Conservation (phyloP, 2,113 vertebrate genomes). For the Forbesichthys agassizii region DNA sequence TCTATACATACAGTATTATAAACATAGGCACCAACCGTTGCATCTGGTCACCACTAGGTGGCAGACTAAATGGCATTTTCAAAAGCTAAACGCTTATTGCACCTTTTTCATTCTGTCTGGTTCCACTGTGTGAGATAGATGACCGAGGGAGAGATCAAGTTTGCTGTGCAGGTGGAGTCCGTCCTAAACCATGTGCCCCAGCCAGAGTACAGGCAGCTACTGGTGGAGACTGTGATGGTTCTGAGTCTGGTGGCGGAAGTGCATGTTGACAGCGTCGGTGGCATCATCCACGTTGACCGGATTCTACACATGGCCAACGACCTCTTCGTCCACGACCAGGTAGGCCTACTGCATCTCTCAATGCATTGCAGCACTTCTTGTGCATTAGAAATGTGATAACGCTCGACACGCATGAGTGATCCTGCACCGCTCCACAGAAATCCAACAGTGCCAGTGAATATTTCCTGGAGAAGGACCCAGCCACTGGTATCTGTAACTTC, state of each 20-base stretch:
- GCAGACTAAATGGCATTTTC: too few species aligned
- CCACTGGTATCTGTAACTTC: constrained; percentile 91
- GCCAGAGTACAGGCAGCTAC: constrained; percentile 94
- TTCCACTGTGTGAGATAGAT: constrained; percentile 76
- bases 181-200: constrained; percentile 96
- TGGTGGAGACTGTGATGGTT: constrained; percentile 93
- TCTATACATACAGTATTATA: too few species aligned
- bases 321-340: constrained; percentile 92
- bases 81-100: too few species aligned
- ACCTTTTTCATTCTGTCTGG: not conserved
- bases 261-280: constrained; percentile 88
- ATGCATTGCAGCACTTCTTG: not conserved
- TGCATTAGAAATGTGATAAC: not conserved
- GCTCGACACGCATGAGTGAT: not conserved
- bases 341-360: constrained; percentile 46
- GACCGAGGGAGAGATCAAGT: constrained; percentile 96
- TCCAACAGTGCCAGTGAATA: constrained; percentile 82
- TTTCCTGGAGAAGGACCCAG: constrained; percentile 87
- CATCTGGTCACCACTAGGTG: too few species aligned
- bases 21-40: too few species aligned
- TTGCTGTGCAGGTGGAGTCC: constrained; percentile 95
- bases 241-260: constrained; percentile 88
- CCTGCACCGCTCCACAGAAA: constrained; percentile 73
- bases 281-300: constrained; percentile 86
- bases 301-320: constrained; percentile 93